phyloP scores from a whole-genome alignment of 2,888 invertebrate species.

The Cosmorhoe ocellata region DNA sequence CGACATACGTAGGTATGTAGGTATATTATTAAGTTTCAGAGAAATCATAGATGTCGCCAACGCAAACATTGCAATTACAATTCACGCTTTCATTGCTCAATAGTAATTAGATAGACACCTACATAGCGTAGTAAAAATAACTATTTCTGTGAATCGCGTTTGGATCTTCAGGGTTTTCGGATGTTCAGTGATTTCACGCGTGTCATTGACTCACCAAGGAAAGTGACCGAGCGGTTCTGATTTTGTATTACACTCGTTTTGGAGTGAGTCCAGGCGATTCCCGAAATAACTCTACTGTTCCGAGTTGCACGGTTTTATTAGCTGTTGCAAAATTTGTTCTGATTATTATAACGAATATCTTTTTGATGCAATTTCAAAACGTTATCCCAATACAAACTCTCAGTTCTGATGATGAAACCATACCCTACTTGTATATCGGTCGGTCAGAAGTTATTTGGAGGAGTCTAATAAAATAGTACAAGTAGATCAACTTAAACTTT shows the following conservation, averaged over 20 bases:
- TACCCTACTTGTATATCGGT: no score
- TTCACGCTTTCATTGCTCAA: constrained; percentile 29
- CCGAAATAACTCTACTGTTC: constrained; percentile 72
- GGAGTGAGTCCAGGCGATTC: constrained; percentile 77
- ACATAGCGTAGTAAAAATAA: constrained; percentile 45
- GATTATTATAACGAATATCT: constrained; percentile 32
- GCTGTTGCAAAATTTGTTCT: constrained; percentile 56
- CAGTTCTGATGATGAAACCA: no score
- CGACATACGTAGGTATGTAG: no score
- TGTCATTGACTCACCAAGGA: constrained; percentile 76
- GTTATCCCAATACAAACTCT: no score
- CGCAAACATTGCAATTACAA: constrained; percentile 32
- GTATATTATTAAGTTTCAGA: no score
- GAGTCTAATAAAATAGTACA: no score
- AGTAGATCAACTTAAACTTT: no score
- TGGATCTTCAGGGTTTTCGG: constrained; percentile 32
- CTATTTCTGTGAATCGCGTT: constrained; percentile 49
- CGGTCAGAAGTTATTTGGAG: no score
- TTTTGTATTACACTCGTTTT: constrained; percentile 59
- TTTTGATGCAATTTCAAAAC: no score
- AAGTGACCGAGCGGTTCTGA: constrained; percentile 73
- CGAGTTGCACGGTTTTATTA: constrained; percentile 65
- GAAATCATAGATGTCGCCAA: constrained; percentile 37
- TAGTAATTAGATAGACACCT: constrained; percentile 29
- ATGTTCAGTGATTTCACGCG: constrained; percentile 45